A percentile compares a stretch with the other conserved stretches of the same genome.
phyloP scores from a whole-genome alignment of 2,888 invertebrate species.

The Ommatoiulus sabulosus region DNA sequence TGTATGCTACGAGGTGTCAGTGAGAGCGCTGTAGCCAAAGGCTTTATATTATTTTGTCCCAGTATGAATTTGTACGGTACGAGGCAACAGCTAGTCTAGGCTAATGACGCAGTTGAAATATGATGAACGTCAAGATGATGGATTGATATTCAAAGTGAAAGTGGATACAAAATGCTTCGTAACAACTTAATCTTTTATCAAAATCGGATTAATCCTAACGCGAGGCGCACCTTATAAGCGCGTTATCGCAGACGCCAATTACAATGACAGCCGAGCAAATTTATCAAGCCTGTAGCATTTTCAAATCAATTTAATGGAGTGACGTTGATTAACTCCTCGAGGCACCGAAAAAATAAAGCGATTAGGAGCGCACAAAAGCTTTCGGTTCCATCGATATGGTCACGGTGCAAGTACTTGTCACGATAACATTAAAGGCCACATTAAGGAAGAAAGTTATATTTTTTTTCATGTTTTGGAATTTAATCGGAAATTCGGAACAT shows the following conservation, averaged over 20 bases:
- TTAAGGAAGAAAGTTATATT: no score
- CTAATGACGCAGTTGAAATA: not conserved
- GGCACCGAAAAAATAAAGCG: not conserved
- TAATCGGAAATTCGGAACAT: no score
- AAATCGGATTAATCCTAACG: constrained; percentile 14
- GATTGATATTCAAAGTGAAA: constrained; percentile 24
- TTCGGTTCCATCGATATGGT: not conserved
- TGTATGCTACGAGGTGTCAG: no score
- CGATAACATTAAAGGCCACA: no score
- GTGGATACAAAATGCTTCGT: constrained; percentile 35
- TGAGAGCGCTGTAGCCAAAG: no score
- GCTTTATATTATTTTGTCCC: no score
- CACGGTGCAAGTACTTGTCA: not conserved
- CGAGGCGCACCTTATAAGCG: not conserved
- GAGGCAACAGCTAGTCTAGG: not conserved
- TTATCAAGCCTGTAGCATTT: not conserved
- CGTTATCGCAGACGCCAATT: constrained; percentile 16
- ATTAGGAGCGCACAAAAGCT: not conserved
- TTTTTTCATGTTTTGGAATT: no score
- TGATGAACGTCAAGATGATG: constrained; percentile 22
- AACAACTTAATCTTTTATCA: constrained; percentile 43
- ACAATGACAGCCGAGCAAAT: not conserved
- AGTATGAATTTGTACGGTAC: not conserved
- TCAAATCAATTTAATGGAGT: constrained; percentile 40
- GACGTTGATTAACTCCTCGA: not conserved